Conservation (phyloP, 2,888 invertebrate species). For the Ormia ochracea region DNA sequence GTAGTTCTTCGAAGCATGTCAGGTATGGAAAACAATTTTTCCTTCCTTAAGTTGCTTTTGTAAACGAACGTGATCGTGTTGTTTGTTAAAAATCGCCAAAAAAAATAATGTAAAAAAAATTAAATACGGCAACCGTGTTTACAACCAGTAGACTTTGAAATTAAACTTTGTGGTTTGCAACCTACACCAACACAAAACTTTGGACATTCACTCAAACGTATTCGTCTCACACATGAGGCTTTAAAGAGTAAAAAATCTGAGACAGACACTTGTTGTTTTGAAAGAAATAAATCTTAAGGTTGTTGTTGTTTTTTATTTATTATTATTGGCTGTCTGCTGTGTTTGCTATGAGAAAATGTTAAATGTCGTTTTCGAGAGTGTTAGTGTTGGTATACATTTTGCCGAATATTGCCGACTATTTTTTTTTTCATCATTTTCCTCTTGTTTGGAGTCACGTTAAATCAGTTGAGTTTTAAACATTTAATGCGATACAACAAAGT, state of each 20-base stretch:
- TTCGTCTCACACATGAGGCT: background rate
- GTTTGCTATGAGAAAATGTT: constrained; percentile 45
- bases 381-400: background rate
- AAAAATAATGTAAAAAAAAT: too few species aligned
- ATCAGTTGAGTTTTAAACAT: constrained; percentile 75
- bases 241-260: background rate
- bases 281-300: constrained; percentile 17
- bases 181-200: background rate
- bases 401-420: background rate
- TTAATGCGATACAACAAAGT: constrained; percentile 71
- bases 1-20: too few species aligned
- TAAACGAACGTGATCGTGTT: too few species aligned
- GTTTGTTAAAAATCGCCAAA: too few species aligned
- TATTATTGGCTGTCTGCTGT: constrained; percentile 1
- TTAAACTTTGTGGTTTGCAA: too few species aligned
- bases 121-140: too few species aligned
- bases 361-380: constrained; percentile 8
- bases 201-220: background rate
- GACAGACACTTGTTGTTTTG: constrained; percentile 57
- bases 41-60: too few species aligned
- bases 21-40: too few species aligned
- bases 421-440: constrained; percentile 44
- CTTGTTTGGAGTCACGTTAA: constrained; percentile 66
- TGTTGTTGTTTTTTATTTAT: background rate
- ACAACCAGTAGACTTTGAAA: too few species aligned